phyloP scores from a whole-genome alignment of 2,797 vertebrate species.

The Taeniopygia guttata region DNA sequence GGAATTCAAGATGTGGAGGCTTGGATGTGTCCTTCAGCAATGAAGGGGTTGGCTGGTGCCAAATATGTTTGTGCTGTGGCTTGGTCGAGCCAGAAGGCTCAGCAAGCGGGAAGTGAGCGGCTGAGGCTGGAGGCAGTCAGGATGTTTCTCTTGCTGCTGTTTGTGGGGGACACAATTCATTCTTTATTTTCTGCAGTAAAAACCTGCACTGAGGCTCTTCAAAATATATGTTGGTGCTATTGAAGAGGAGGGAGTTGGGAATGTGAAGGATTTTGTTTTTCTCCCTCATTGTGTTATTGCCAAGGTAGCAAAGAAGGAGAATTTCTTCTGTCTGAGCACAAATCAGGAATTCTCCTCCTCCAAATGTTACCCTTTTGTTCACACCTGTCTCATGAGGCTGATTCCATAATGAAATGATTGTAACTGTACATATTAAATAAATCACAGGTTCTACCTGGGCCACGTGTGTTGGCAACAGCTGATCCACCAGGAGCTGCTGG shows the following conservation, averaged over 20 bases:
- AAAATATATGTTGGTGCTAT: not conserved
- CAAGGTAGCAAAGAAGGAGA: slow-evolving; percentile 19
- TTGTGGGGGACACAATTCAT: not conserved
- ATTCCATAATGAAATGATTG: not conserved
- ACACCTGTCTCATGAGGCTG: not conserved
- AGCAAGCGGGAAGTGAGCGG: not conserved
- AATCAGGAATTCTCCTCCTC: not conserved
- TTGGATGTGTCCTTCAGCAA: not conserved
- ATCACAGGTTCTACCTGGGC: not conserved
- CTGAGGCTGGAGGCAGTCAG: not conserved
- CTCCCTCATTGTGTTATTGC: not conserved
- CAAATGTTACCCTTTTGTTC: not conserved
- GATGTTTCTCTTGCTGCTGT: not conserved
- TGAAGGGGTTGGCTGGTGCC: not conserved
- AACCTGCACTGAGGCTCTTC: not conserved
- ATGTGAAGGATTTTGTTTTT: not conserved
- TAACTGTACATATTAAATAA: not conserved
- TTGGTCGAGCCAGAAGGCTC: not conserved
- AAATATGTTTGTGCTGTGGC: not conserved
- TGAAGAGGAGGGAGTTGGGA: not conserved
- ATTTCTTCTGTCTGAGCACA: not conserved
- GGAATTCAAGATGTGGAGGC: not conserved
- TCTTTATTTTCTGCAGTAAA: slow-evolving; percentile 31
- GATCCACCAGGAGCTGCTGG: not conserved
- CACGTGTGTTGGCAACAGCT: not conserved